A percentile compares a stretch with the other conserved stretches of the same genome.
Evolutionary conservation across 2,888 invertebrate species (phyloP).

Genomic region (Clusia tigrina): DNA sequence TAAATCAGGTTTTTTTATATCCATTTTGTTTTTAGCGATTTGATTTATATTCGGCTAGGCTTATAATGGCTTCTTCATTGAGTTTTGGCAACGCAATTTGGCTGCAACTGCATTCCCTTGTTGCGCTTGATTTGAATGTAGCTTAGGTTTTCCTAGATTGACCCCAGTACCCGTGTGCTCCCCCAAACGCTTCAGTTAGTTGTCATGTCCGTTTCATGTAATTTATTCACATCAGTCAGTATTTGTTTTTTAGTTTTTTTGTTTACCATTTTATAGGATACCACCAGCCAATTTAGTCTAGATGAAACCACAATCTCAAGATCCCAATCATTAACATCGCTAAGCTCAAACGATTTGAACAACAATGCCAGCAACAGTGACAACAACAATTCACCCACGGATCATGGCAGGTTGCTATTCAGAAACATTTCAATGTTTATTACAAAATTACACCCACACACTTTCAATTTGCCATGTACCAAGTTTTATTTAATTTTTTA

Average conservation of each 20-base stretch:
- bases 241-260: conserved; percentile 17
- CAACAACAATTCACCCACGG: conserved; percentile 13
- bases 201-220: too few relatives aligned
- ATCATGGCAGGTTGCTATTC: conserved; percentile 25
- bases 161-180: too few relatives aligned
- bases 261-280: conserved; percentile 41
- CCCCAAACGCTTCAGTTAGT: too few relatives aligned
- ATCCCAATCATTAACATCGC: conserved; percentile 42
- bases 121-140: too few relatives aligned
- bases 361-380: conserved; percentile 10
- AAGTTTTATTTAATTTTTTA: not conserved
- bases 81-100: too few relatives aligned
- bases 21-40: not conserved
- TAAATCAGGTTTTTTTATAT: not conserved
- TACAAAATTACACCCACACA: not conserved
- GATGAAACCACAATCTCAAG: conserved; percentile 48
- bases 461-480: not conserved
- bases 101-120: too few relatives aligned
- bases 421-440: not conserved
- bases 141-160: too few relatives aligned
- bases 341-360: conserved; percentile 28
- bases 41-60: conserved; percentile 14
- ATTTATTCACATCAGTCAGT: too few relatives aligned
- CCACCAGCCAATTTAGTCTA: conserved; percentile 46
- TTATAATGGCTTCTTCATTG: not conserved